Percentiles rank a stretch among this genome's conserved stretches.
These are phyloP conservation scores for Zosterops lateralis DNA, from an alignment of 2,113 vertebrate genomes.

Conservation along the genomic window DNA sequence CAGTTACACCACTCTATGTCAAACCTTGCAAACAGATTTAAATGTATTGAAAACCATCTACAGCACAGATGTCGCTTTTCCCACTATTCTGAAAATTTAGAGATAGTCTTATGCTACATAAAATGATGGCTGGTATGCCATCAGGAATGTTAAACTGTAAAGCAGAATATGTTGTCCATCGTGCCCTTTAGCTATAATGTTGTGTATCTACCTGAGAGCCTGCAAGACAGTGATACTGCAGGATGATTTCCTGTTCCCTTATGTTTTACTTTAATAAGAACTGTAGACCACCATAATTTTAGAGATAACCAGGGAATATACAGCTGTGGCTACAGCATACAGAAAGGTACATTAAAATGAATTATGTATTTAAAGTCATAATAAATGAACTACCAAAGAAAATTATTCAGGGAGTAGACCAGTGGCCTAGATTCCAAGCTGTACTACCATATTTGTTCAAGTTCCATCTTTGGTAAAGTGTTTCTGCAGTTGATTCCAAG, in stretches of 20 bases:
- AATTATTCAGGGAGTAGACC: neutral
- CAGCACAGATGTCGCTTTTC: neutral
- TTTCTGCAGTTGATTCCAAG: neutral
- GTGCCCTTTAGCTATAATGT: neutral
- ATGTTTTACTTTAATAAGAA: neutral
- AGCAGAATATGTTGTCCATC: neutral
- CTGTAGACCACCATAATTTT: neutral
- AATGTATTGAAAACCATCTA: neutral
- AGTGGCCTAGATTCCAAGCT: neutral
- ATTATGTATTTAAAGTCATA: neutral
- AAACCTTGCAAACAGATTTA: neutral
- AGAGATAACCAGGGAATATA: neutral
- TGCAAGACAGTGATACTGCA: neutral
- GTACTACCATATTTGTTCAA: neutral
- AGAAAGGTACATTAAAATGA: neutral
- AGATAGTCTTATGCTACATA: neutral
- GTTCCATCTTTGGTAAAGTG: neutral
- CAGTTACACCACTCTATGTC: neutral
- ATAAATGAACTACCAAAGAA: neutral
- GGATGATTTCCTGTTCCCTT: neutral
- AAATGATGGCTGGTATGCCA: neutral
- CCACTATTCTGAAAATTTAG: neutral
- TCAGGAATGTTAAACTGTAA: neutral
- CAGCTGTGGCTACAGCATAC: neutral
- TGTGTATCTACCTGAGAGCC: neutral